Evolutionary conservation across 2,888 invertebrate genomes (phyloP), one percentile per base, ranked within the genome.

Genomic region (Leucozona laternaria): DNA sequence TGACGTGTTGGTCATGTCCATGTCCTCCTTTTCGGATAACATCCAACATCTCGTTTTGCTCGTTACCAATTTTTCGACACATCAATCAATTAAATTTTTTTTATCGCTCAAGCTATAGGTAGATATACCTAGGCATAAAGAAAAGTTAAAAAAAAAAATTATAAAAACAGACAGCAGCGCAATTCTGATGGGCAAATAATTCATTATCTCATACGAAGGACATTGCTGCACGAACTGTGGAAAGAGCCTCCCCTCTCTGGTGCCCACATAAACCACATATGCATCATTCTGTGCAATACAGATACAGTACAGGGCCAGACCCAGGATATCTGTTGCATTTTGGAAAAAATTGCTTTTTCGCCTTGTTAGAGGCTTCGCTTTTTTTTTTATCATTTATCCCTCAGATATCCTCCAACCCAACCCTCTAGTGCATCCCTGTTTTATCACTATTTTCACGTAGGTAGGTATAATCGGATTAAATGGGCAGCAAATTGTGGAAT

Each of bases 121-220:
- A 28, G 4, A 28, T 28, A 28, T 5, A 11, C 20, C 2, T 17
- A n/a, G 37, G 17, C 20, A 28, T 28, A 28, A 28, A 17, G 45
- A 53, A 58, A 82, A 53, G 17, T 37, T 20, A 31, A 57, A 71
- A 45, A 55, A 34, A 75, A 62, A 66, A 48, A 11, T 3, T 53
- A 40, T 22, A 40, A 64, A 60, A 53, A 70, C 50, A 58, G 53
- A 48, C 37, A 76, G 53, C 34, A 68, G 45, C 45, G 64, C 78
- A 79, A 86, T 79, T 75, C 78, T 86, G 86, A 86, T 86, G 86
- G 78, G 73, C 86, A 86, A 86, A 86, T 82, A 86, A 86, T 86
- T 86, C 86, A 86, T 86, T 86, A 86, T 86, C 86, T 71, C 79
- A 79, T 78, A 70, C 58, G 75, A 86, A 68, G 81, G 85, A 81